Evolutionary conservation across 1,140 invertebrate species (phyloP).

Genomic region (Ericerus pela): DNA sequence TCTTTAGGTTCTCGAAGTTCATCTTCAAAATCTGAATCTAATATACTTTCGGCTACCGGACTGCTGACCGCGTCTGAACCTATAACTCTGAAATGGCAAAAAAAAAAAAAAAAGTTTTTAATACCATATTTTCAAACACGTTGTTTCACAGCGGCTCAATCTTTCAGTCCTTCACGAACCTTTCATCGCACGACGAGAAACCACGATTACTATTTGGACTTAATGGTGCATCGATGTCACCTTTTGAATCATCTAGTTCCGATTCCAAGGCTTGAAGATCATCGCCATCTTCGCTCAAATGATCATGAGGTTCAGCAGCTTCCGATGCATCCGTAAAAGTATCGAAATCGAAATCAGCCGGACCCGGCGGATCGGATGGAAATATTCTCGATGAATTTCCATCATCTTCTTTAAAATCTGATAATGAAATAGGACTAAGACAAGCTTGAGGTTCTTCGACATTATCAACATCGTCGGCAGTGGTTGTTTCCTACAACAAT

Average conservation of each 20-base stretch:
- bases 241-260: neutral
- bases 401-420: too few relatives aligned
- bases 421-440: too few relatives aligned
- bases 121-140: neutral
- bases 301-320: too few relatives aligned
- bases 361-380: too few relatives aligned
- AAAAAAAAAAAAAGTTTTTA: neutral
- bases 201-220: neutral
- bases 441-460: too few relatives aligned
- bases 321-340: too few relatives aligned
- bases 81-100: neutral
- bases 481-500: too few relatives aligned
- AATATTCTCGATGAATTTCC: neutral
- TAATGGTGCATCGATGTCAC: neutral
- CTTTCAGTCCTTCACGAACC: neutral
- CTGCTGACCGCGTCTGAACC: neutral
- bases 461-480: too few relatives aligned
- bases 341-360: too few relatives aligned
- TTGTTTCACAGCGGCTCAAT: neutral
- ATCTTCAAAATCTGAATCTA: slow-evolving; percentile 1
- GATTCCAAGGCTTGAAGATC: neutral
- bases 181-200: slow-evolving; percentile 3
- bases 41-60: neutral
- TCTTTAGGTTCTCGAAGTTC: neutral
- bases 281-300: neutral